These are phyloP conservation scores for Electrophaes corylata DNA, from an alignment of 2,888 invertebrate species.

Conservation along the genomic window DNA sequence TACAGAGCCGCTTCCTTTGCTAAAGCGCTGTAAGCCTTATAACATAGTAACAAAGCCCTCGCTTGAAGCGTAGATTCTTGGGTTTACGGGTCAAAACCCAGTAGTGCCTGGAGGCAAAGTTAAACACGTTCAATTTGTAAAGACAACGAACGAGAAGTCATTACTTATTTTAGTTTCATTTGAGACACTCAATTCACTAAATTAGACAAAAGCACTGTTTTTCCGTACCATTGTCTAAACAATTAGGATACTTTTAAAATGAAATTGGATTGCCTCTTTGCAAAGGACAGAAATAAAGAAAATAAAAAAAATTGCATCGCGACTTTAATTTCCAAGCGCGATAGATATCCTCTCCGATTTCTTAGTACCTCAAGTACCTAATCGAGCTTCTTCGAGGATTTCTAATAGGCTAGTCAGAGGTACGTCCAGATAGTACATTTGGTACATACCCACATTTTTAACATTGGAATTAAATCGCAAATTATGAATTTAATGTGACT, in stretches of 20 bases:
- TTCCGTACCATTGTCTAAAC: not conserved
- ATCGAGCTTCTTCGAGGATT: too few species aligned
- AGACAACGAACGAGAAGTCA: not conserved
- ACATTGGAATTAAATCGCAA: too few species aligned
- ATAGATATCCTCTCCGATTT: too few species aligned
- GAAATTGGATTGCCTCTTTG: not conserved
- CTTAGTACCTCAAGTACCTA: too few species aligned
- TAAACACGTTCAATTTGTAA: conserved; percentile 41
- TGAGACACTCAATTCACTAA: not conserved
- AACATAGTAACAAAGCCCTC: conserved; percentile 9
- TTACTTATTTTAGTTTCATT: not conserved
- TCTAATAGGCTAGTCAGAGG: too few species aligned
- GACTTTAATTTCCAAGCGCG: too few species aligned
- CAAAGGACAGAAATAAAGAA: too few species aligned
- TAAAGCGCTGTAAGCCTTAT: conserved; percentile 6
- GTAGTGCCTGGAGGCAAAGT: conserved; percentile 36
- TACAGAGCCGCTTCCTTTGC: not conserved
- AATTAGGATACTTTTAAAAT: not conserved
- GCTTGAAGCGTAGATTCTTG: not conserved
- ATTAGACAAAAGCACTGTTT: not conserved
- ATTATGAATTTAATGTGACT: too few species aligned
- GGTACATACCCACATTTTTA: too few species aligned
- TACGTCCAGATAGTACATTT: too few species aligned
- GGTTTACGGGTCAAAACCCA: not conserved
- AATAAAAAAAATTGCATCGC: too few species aligned